Evolutionary conservation across 2,888 invertebrate genomes (phyloP).

Genomic region (Lypha dubia): DNA sequence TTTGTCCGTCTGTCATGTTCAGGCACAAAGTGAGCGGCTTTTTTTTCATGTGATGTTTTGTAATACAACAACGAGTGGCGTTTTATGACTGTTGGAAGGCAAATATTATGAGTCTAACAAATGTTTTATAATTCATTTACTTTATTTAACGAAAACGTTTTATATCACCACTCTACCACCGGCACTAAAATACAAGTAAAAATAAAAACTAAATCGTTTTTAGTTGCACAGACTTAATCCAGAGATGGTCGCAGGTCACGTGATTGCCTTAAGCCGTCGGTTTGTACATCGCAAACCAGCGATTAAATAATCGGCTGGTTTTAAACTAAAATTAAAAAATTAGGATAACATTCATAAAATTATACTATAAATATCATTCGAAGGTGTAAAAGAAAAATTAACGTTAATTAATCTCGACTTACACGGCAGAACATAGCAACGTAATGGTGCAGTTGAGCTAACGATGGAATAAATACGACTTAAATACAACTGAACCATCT

Average conservation of each 20-base stretch:
- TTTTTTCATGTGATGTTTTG: conserved; percentile 55
- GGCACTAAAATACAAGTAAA: background rate
- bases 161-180: background rate
- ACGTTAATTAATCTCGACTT: no score
- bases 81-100: conserved; percentile 70
- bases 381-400: no score
- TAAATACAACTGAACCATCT: no score
- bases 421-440: no score
- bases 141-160: conserved; percentile 40
- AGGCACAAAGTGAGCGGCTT: conserved; percentile 2
- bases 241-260: background rate
- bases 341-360: no score
- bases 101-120: conserved; percentile 55
- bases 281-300: no score
- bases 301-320: no score
- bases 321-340: no score
- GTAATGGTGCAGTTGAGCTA: no score
- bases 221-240: background rate
- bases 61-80: conserved; percentile 62
- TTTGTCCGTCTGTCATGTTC: conserved; percentile 31
- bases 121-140: conserved; percentile 66
- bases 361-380: no score
- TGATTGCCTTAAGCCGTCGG: background rate
- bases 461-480: no score
- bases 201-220: background rate